These are phyloP conservation scores for Tapirus indicus DNA, from an alignment of 2,797 vertebrate genomes.

Conservation along the genomic window DNA sequence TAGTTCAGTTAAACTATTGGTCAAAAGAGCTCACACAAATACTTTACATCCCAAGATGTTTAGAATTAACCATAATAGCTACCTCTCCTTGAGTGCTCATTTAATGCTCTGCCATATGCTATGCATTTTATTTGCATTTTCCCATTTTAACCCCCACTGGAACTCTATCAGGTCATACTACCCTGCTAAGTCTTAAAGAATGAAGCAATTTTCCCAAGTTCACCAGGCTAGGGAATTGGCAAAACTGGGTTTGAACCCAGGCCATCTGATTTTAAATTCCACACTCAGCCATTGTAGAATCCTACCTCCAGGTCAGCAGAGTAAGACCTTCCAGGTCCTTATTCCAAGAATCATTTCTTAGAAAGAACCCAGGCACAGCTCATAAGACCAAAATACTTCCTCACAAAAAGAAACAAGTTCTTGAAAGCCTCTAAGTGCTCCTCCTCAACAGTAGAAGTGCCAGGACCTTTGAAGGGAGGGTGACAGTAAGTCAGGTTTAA, in stretches of 20 bases:
- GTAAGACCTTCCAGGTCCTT: neutral
- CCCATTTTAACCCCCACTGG: neutral
- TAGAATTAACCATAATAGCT: neutral
- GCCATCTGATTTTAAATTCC: neutral
- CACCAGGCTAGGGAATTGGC: neutral
- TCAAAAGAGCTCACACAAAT: neutral
- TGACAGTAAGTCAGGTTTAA: slow-evolving; percentile 45
- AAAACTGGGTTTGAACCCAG: slow-evolving; percentile 1
- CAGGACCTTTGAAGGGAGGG: neutral
- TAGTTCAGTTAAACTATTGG: neutral
- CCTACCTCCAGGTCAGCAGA: neutral
- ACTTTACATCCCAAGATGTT: neutral
- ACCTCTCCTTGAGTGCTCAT: neutral
- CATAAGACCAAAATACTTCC: slow-evolving; percentile 11
- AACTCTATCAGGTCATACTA: neutral
- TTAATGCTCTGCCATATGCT: neutral
- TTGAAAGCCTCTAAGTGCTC: neutral
- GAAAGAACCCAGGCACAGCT: slow-evolving; percentile 31
- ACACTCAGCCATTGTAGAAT: neutral
- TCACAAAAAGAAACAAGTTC: slow-evolving; percentile 1
- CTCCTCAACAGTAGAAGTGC: neutral
- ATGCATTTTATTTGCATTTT: neutral
- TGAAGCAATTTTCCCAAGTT: neutral
- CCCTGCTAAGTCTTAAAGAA: neutral
- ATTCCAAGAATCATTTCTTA: slow-evolving; percentile 53